These are phyloP conservation scores for Trissolcus brochymenae DNA, from an alignment of 2,888 invertebrate species.

Conservation along the genomic window DNA sequence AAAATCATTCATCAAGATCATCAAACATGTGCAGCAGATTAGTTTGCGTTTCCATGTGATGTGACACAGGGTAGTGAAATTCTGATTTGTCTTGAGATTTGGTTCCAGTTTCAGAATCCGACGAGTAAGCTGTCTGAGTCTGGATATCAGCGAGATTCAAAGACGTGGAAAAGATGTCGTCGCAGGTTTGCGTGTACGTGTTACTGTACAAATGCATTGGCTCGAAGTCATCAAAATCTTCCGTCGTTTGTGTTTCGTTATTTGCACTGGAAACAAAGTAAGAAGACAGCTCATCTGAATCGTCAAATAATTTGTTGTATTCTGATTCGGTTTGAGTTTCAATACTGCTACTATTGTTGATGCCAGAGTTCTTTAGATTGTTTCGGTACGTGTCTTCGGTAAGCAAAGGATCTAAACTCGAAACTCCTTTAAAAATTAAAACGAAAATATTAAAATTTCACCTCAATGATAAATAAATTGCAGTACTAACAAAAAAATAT, in stretches of 20 bases:
- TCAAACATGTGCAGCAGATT: conserved; percentile 75
- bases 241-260: conserved; percentile 81
- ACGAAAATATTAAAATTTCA: neutral
- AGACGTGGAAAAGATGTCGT: conserved; percentile 78
- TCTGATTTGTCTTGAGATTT: conserved; percentile 53
- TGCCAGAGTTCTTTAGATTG: conserved; percentile 57
- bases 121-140: conserved; percentile 81
- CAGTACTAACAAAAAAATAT: neutral
- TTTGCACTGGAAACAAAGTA: conserved; percentile 77
- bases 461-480: neutral
- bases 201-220: conserved; percentile 75
- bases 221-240: conserved; percentile 73
- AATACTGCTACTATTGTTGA: conserved; percentile 69
- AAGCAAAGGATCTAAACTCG: conserved; percentile 71
- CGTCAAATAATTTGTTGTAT: conserved; percentile 68
- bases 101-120: conserved; percentile 79
- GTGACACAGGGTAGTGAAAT: conserved; percentile 53
- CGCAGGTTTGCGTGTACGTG: conserved; percentile 79
- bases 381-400: conserved; percentile 70
- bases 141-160: conserved; percentile 81
- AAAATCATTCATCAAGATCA: conserved; percentile 58
- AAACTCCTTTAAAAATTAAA: conserved; percentile 53
- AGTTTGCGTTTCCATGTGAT: conserved; percentile 79
- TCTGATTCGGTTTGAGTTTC: conserved; percentile 74
- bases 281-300: conserved; percentile 66